Evolutionary conservation across 2,888 invertebrate genomes (phyloP), one percentile per base, ranked within the genome.

Genomic region (Nudaria mundana): DNA sequence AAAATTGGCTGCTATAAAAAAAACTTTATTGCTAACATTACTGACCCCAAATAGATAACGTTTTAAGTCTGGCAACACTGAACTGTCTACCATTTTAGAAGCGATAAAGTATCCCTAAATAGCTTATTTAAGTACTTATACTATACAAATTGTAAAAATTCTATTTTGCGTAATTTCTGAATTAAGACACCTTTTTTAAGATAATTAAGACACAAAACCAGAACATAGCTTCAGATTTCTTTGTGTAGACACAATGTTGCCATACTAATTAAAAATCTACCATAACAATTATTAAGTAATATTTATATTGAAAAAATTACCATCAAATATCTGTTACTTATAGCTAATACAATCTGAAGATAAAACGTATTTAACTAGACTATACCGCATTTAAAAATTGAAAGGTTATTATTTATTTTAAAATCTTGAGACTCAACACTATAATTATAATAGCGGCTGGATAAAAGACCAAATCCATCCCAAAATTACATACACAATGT

Each of bases 31-130:
- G 39, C 30, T 48, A 49, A 34, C 22, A 48, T 52, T 58, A 57
- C 56, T 57, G 56, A 57, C 59, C 56, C 51, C 45, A 55, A 55
- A 55, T 54, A 48, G 42, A 38, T 58, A 57, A 57, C 59, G 47
- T 37, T 42, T 39, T 44, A 22, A 13, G 30, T 44, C 48, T 57
- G 51, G 47, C 46, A 58, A 55, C 56, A 57, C 25, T 41, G 37
- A 40, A 46, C 40, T 35, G 16, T 6, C n/a, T 32, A 32, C 3
- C 14, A 3, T n/a, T 20, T 20, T 20, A 4, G 20, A 20, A 20
- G 4, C 20, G 20, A 5, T 20, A 4, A 6, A 6, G 6, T 20
- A 5, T 20, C 6, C 3, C 3, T 5, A n/a, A n/a, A n/a, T n/a
- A n/a, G n/a, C n/a, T n/a, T n/a, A n/a, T n/a, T n/a, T n/a, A n/a